phyloP scores from a whole-genome alignment of 1,140 invertebrate species.

The Habropoda laboriosa region DNA sequence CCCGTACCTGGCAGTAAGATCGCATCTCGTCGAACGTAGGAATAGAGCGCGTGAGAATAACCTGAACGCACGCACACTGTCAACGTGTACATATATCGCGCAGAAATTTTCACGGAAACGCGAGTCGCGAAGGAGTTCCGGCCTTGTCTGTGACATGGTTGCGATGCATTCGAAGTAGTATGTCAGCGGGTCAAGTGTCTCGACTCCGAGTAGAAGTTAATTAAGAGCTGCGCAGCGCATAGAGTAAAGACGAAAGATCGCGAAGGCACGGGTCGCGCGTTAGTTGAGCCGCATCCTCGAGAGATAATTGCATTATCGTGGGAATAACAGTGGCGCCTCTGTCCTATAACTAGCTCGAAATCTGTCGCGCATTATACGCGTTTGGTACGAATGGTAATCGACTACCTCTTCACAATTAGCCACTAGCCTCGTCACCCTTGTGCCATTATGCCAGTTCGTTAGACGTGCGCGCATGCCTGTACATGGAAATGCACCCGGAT shows the following conservation, averaged over 20 bases:
- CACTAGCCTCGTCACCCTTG: too few species aligned
- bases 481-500: too few species aligned
- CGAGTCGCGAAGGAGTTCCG: too few species aligned
- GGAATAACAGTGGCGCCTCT: constrained; percentile 26
- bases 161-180: constrained; percentile 60
- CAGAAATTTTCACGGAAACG: not conserved
- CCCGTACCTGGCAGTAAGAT: constrained; percentile 42
- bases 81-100: not conserved
- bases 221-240: constrained; percentile 53
- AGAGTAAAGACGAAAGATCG: constrained; percentile 52
- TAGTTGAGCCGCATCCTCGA: constrained; percentile 15
- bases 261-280: constrained; percentile 41
- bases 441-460: too few species aligned
- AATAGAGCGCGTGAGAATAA: not conserved
- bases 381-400: too few species aligned
- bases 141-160: constrained; percentile 7
- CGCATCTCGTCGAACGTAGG: constrained; percentile 14
- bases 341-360: not conserved
- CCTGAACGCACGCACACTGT: not conserved
- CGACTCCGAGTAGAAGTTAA: constrained; percentile 65
- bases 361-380: not conserved
- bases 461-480: too few species aligned
- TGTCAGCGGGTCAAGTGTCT: constrained; percentile 70
- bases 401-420: too few species aligned
- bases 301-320: constrained; percentile 70